Evolutionary conservation across 2,113 vertebrate species (phyloP).

Genomic region (Tachycineta bicolor): DNA sequence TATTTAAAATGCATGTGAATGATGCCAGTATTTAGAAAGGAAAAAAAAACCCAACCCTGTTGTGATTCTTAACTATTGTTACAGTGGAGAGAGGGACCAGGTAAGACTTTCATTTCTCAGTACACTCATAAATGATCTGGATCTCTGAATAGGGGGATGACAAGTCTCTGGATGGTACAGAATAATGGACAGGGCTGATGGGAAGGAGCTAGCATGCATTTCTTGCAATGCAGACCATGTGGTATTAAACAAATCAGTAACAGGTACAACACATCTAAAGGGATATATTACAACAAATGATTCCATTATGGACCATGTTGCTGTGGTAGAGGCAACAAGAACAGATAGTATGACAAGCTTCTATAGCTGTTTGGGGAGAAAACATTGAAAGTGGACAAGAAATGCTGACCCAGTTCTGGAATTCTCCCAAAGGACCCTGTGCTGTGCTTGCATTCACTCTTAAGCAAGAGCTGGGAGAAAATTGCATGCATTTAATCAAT

Average conservation of each 20-base stretch:
- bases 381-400: fast-evolving
- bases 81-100: neutral
- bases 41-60: neutral
- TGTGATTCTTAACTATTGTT: neutral
- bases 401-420: neutral
- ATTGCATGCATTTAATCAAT: neutral
- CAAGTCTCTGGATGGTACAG: neutral
- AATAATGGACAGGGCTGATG: neutral
- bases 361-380: neutral
- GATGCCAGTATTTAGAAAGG: neutral
- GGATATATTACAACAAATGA: neutral
- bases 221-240: neutral
- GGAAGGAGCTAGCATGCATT: neutral
- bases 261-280: neutral
- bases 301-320: fast-evolving
- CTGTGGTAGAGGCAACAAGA: neutral
- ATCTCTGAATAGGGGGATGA: neutral
- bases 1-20: neutral
- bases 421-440: neutral
- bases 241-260: neutral
- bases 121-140: neutral
- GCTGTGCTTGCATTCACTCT: neutral
- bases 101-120: neutral
- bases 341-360: neutral
- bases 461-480: neutral